Percentiles rank a stretch among this genome's conserved stretches.
Conservation (phyloP, 2,888 invertebrate species). For the Exocentrus adspersus region DNA sequence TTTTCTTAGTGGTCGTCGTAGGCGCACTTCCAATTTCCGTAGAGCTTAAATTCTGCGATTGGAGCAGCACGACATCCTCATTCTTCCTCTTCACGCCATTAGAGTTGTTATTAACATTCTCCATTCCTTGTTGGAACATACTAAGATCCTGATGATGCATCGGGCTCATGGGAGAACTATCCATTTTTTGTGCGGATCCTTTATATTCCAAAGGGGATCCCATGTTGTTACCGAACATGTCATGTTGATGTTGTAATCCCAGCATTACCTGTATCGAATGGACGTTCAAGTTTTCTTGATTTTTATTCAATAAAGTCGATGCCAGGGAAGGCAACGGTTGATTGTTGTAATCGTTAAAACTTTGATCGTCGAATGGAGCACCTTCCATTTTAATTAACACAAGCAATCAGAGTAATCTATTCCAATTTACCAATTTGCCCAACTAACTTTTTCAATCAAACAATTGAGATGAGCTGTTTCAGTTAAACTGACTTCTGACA, state of each 20-base stretch:
- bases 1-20: conserved; percentile 67
- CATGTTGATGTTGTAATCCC: conserved; percentile 67
- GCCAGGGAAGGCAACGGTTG: conserved; percentile 64
- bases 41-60: conserved; percentile 63
- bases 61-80: conserved; percentile 62
- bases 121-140: conserved; percentile 56
- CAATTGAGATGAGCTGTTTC: conserved; percentile 53
- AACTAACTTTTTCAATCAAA: conserved; percentile 53
- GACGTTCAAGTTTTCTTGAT: conserved; percentile 66
- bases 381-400: conserved; percentile 70
- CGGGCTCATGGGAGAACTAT: conserved; percentile 58
- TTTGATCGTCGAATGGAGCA: conserved; percentile 79
- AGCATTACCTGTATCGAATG: conserved; percentile 77
- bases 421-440: conserved; percentile 49
- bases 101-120: conserved; percentile 49
- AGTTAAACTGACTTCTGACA: conserved; percentile 62
- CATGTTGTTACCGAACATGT: conserved; percentile 62
- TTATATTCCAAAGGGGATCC: conserved; percentile 64
- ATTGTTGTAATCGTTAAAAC: conserved; percentile 79
- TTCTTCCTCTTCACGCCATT: conserved; percentile 57
- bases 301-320: conserved; percentile 59
- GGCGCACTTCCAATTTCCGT: conserved; percentile 58
- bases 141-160: conserved; percentile 62
- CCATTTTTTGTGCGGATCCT: conserved; percentile 64
- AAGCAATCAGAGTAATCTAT: conserved; percentile 60